Percentiles rank a stretch among this genome's conserved stretches.
Conservation (phyloP, 2,888 invertebrate genomes). For the Heliconius aoede region DNA sequence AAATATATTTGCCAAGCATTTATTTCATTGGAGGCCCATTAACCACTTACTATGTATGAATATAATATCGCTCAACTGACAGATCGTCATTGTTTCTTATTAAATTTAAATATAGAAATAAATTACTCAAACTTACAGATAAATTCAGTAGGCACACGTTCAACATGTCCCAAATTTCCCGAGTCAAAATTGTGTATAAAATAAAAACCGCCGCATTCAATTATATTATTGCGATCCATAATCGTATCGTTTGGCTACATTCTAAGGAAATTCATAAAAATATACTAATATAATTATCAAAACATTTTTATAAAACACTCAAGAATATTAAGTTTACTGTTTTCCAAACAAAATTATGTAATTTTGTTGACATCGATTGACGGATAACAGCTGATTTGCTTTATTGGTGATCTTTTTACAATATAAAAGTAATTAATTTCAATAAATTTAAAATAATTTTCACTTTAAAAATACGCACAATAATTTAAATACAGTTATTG, state of each 20-base stretch:
- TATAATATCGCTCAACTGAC: background rate
- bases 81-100: background rate
- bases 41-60: background rate
- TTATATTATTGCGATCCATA: conserved; percentile 79
- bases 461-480: conserved; percentile 41
- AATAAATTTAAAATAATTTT: conserved; percentile 36
- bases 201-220: conserved; percentile 88
- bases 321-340: conserved; percentile 79
- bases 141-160: conserved; percentile 86
- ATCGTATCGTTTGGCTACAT: conserved; percentile 75
- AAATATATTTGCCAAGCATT: background rate
- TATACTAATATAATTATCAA: conserved; percentile 64
- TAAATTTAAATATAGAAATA: background rate
- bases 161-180: conserved; percentile 93
- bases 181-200: conserved; percentile 96
- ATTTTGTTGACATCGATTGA: conserved; percentile 85
- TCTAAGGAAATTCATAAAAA: conserved; percentile 69
- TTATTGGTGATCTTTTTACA: conserved; percentile 77
- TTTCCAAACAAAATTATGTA: conserved; percentile 84
- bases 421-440: conserved; percentile 50
- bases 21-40: background rate
- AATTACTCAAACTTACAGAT: conserved; percentile 73
- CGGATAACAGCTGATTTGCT: conserved; percentile 84
- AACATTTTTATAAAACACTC: conserved; percentile 75
- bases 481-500: conserved; percentile 43